A percentile compares a stretch with the other conserved stretches of the same genome.
These are phyloP conservation scores for Hybos culiciformis DNA, from an alignment of 2,888 invertebrate genomes.

Conservation along the genomic window DNA sequence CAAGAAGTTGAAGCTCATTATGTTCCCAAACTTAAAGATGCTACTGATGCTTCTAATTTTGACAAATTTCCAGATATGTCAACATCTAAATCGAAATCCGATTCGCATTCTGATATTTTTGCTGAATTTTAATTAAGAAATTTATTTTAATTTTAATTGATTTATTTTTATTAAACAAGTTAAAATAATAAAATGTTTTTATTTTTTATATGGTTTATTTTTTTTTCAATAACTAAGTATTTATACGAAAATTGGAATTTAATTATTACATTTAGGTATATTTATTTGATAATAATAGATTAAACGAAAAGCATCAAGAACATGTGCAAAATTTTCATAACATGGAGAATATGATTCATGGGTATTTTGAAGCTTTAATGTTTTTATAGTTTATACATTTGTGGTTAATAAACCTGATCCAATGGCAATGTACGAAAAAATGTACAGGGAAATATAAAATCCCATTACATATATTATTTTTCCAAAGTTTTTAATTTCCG, in stretches of 20 bases:
- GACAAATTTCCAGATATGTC: constrained; percentile 41
- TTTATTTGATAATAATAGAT: too few species aligned
- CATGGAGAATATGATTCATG: too few species aligned
- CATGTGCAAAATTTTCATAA: too few species aligned
- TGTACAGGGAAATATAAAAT: constrained; percentile 77
- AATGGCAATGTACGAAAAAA: constrained; percentile 91
- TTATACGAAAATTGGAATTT: too few species aligned
- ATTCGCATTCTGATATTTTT: not conserved
- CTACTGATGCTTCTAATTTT: constrained; percentile 62
- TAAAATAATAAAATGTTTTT: too few species aligned
- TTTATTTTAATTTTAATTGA: too few species aligned
- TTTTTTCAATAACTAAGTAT: too few species aligned
- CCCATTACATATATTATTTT: constrained; percentile 77
- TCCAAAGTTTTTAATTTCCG: too few species aligned
- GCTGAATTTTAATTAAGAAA: not conserved
- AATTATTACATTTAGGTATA: too few species aligned
- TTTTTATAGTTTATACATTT: constrained; percentile 90
- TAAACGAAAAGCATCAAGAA: too few species aligned
- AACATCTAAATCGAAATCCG: not conserved
- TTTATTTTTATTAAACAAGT: too few species aligned
- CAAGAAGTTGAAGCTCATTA: constrained; percentile 52
- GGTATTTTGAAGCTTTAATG: constrained; percentile 80
- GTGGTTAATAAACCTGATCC: constrained; percentile 55
- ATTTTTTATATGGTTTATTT: too few species aligned
- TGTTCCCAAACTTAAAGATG: constrained; percentile 39